Percentiles rank a stretch among this genome's conserved stretches.
Conservation (phyloP, 2,113 vertebrate species). For the Myotis yumanensis region DNA sequence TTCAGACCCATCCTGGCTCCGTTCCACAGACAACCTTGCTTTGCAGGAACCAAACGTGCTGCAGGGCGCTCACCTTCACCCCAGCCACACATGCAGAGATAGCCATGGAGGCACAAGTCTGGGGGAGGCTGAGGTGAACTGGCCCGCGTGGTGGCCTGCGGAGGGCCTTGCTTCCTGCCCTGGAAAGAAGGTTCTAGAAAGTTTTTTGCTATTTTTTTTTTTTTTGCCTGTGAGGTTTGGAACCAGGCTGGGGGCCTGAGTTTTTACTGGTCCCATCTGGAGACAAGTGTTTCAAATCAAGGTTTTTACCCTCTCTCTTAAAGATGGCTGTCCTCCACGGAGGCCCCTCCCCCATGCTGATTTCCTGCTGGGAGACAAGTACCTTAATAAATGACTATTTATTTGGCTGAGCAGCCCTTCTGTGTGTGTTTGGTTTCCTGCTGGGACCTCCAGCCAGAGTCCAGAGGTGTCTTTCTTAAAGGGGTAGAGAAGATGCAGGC, state of each 20-base stretch:
- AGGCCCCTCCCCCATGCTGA: background rate
- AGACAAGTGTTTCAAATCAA: conserved; percentile 45
- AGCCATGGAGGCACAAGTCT: background rate
- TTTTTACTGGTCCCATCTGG: conserved; percentile 7
- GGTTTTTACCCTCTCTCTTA: background rate
- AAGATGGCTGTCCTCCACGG: background rate
- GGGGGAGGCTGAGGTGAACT: background rate
- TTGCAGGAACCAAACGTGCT: background rate
- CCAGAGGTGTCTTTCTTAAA: conserved; percentile 71
- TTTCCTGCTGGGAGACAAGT: conserved; percentile 78
- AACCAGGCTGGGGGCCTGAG: background rate
- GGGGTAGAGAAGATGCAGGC: conserved; percentile 14
- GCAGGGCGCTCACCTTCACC: background rate
- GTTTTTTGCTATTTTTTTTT: background rate
- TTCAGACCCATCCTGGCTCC: background rate
- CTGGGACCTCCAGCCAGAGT: conserved; percentile 69
- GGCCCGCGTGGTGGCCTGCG: background rate
- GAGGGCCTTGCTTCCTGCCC: background rate
- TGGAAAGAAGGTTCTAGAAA: conserved; percentile 35
- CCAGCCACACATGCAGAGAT: background rate
- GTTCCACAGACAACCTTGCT: background rate
- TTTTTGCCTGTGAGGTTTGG: background rate
- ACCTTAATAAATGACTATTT: conserved; percentile 78
- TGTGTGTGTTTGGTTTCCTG: conserved; percentile 65
- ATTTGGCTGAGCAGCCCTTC: conserved; percentile 75